Evolutionary conservation across 2,888 invertebrate species (phyloP).

Genomic region (Dynastes grantii): DNA sequence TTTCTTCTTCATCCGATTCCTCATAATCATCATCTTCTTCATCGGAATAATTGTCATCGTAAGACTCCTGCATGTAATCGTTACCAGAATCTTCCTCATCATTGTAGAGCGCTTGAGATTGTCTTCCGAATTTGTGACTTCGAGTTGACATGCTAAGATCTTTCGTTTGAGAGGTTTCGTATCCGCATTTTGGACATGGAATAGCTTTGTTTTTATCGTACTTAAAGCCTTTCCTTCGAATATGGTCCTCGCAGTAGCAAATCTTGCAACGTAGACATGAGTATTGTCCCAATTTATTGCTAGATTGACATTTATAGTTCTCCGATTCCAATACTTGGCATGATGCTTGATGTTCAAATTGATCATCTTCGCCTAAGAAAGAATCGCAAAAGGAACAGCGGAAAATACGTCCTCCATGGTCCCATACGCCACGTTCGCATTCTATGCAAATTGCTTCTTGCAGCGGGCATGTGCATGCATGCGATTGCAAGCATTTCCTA

Average conservation of each 20-base stretch:
- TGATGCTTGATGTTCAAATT: constrained; percentile 97
- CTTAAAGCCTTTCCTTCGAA: constrained; percentile 90
- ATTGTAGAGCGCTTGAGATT: constrained; percentile 77
- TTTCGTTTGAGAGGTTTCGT: constrained; percentile 93
- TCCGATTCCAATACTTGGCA: constrained; percentile 97
- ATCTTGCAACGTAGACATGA: constrained; percentile 74
- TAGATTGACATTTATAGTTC: constrained; percentile 96
- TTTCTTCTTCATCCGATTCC: constrained; percentile 67
- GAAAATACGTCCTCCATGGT: constrained; percentile 94
- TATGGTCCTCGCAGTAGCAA: constrained; percentile 96
- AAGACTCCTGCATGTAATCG: constrained; percentile 66
- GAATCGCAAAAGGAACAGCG: constrained; percentile 93
- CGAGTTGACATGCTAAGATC: constrained; percentile 96
- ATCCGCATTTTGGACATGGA: constrained; percentile 96
- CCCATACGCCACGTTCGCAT: constrained; percentile 96
- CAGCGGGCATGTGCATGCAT: constrained; percentile 94
- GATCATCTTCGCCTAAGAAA: constrained; percentile 94
- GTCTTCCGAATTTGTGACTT: constrained; percentile 91
- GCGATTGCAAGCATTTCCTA: constrained; percentile 89
- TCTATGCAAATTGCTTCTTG: constrained; percentile 91
- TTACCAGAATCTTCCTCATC: constrained; percentile 77
- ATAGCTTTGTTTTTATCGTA: constrained; percentile 81
- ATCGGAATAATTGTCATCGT: constrained; percentile 67
- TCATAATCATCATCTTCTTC: constrained; percentile 56
- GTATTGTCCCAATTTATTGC: constrained; percentile 95